Conservation (phyloP, 2,888 invertebrate species). For the Belgica antarctica region DNA sequence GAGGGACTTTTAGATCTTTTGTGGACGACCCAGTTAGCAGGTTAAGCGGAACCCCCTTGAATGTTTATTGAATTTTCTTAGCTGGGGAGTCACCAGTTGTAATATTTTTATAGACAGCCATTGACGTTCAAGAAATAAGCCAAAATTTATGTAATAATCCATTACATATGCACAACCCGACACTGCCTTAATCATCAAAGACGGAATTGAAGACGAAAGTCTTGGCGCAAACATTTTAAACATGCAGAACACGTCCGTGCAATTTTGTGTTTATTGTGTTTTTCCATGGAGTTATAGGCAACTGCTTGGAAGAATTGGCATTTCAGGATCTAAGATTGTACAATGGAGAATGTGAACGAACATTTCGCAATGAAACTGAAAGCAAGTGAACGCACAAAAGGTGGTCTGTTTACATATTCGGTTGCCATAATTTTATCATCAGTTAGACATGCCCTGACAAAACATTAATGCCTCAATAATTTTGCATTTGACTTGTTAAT, state of each 20-base stretch:
- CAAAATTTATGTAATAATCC: not conserved
- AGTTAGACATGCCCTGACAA: not conserved
- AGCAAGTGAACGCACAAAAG: not conserved
- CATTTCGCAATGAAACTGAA: no score
- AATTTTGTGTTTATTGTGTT: constrained; percentile 43
- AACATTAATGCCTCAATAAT: constrained; percentile 37
- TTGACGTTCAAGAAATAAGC: not conserved
- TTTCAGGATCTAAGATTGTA: constrained; percentile 11
- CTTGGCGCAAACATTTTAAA: no score
- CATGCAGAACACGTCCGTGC: constrained; percentile 38
- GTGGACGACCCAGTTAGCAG: constrained; percentile 2
- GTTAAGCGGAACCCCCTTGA: not conserved
- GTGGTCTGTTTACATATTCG: constrained; percentile 33
- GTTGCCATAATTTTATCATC: constrained; percentile 32
- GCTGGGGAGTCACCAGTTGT: not conserved
- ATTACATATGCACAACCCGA: constrained; percentile 22
- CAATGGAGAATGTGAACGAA: not conserved
- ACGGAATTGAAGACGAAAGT: not conserved
- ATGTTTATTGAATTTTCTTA: not conserved
- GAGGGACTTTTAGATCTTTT: not conserved
- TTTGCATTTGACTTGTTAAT: constrained; percentile 36
- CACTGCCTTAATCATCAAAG: constrained; percentile 18
- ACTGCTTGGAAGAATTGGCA: not conserved
- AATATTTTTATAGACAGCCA: constrained; percentile 20
- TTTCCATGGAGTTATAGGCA: no score